Conservation (phyloP, 2,888 invertebrate species). For the Cactoblastis cactorum region DNA sequence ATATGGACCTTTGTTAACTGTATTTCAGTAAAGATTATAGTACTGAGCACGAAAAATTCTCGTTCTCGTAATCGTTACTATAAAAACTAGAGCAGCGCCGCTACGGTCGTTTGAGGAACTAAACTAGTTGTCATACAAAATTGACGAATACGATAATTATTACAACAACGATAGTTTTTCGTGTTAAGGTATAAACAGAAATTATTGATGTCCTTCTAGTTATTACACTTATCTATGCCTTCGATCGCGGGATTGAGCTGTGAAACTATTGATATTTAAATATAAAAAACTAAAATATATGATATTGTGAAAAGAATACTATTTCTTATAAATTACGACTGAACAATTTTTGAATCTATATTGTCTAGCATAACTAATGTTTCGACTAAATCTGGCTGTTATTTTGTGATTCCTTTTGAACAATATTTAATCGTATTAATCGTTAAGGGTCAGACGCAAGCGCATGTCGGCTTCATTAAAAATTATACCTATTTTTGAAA, state of each 20-base stretch:
- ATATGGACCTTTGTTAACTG: no score
- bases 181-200: no score
- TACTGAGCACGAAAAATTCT: no score
- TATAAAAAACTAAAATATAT: constrained; percentile 22
- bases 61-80: no score
- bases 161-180: no score
- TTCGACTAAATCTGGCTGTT: constrained; percentile 59
- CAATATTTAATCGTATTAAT: constrained; percentile 31
- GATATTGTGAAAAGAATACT: constrained; percentile 40
- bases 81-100: no score
- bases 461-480: no score
- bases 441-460: constrained; percentile 29
- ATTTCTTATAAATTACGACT: constrained; percentile 70
- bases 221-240: constrained; percentile 9
- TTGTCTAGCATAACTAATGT: constrained; percentile 51
- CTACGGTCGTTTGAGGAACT: no score
- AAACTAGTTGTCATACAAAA: no score
- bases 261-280: constrained; percentile 43
- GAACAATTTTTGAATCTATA: constrained; percentile 70
- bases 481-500: no score
- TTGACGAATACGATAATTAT: no score
- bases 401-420: constrained; percentile 57
- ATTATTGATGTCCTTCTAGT: background rate
- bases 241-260: constrained; percentile 37
- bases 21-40: no score